Evolutionary conservation across 2,113 vertebrate genomes (phyloP), one percentile per base, ranked within the genome.

Genomic region (Paratilapia polleni): DNA sequence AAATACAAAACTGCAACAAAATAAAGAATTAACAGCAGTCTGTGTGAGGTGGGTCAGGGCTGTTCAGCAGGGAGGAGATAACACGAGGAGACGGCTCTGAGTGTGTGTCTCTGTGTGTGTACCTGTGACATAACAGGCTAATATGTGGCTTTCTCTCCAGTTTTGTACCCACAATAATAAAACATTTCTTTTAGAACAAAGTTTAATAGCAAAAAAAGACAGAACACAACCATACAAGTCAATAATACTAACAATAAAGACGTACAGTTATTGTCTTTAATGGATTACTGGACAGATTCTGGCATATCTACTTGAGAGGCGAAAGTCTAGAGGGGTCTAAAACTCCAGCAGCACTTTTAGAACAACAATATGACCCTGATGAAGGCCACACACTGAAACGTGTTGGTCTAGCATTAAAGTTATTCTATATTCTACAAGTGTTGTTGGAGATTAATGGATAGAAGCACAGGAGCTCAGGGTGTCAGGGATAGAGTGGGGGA

Each of bases 331-430:
- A 68, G 63, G n/a, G 38, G 41, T 43, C 1, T n/a, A 0, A 26
- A 66, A 66, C 38, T 66, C 63, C 38, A 47, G 43, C 43, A 47
- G 14, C 13, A 47, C 41, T 8, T 43, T 43, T 12, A 43, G 11
- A 43, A 8, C 41, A 43, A 43, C 63, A 66, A 13, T 34, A 24
- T 24, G 63, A 66, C 0, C 36, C 14, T 38, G 63, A 66, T 22
- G 12, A 41, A 41, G 7, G 0, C 20, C 34, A 11, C 12, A 41
- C 6, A 15, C 38, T 66, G n/a, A 68, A 26, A 68, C 17, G 2
- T 22, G 12, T n/a, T 64, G 62, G 62, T 66, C 38, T 0, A 0
- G 63, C 8, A 0, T 26, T 43, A 26, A 26, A 66, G 20, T 43
- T 24, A 10, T 24, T 26, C 22, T 11, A 6, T 0, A 63, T 3